Base-by-base conservation (phyloP, 1,140 invertebrate species). In the Hycleus phaleratus region DNA sequence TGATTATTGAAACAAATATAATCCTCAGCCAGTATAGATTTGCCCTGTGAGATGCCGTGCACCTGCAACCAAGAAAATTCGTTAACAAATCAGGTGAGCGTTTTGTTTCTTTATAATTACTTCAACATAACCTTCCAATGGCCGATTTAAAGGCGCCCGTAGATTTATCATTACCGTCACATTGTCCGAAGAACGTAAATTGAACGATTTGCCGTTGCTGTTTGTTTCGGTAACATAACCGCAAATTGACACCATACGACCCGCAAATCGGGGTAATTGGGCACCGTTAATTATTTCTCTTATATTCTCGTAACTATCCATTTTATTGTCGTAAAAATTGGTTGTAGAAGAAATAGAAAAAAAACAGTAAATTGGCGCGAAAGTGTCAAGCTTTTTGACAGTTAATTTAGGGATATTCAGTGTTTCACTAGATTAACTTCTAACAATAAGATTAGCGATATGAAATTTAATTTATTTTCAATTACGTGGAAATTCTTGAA, bases 1-100 rank as follows among this genome's bases (percentile, higher is more conserved):
- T 59, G 39, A 47, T 62, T 62, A 38, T 11, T 51, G 12, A 62
- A 62, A 24, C 47, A 46, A 8, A 44, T 45, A 52, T 45, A 62
- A 24, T 62, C 46, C 2, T 59, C 52, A 4, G 61, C 61, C 32
- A 45, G 24, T 8, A 62, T 39, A 4, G 44, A 40, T 52, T 49
- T 59, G 9, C 57, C 52, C n/a, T 11, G 45, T 26, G 47, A 59
- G 3, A 49, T 45, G 8, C 61, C 61, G 5, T 49, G 40, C 3
- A 56, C 61, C 61, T 62, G 48, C 10, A 59, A 52, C 38, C 5
- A 56, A 4, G 25, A 32, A 32, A 32, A 18, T 18, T 18, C 18
- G 18, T 32, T 2, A 38, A 11, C 9, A 38, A 11, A 38, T n/a
- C 24, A 10, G 32, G 6, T 18, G 24, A 26, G 10, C 18, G 18